Evolutionary conservation across 2,113 vertebrate genomes (phyloP).

Genomic region (Meleagris gallopavo): DNA sequence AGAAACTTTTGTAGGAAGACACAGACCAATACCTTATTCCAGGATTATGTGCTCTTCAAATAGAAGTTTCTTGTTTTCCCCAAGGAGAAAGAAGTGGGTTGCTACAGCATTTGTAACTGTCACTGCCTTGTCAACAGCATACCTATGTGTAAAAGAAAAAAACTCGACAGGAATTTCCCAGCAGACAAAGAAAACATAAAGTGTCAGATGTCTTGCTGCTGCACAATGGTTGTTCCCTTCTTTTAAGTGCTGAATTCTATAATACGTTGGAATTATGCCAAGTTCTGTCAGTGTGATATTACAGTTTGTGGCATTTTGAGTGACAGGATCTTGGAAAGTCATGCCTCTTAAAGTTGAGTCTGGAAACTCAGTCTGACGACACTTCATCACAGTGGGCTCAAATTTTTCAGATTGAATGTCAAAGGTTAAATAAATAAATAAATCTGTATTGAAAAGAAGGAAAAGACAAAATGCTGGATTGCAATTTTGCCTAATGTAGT

Average conservation of each 20-base stretch:
- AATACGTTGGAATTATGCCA: background rate
- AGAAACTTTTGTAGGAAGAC: background rate
- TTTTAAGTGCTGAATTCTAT: background rate
- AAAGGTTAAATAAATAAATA: background rate
- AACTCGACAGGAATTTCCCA: background rate
- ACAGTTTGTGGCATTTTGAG: background rate
- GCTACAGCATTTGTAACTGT: constrained; percentile 11
- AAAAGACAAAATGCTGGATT: background rate
- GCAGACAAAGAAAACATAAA: background rate
- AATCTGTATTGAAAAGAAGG: accelerated
- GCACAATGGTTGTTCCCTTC: background rate
- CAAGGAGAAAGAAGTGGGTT: background rate
- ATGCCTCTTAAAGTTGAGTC: background rate
- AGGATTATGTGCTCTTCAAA: background rate
- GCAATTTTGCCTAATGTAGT: background rate
- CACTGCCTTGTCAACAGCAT: background rate
- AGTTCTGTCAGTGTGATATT: background rate
- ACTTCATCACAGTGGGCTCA: background rate
- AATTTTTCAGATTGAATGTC: background rate
- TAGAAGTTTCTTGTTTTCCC: background rate
- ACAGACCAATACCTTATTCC: background rate
- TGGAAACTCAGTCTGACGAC: background rate
- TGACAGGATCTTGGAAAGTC: background rate
- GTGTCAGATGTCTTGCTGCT: background rate
- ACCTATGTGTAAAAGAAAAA: constrained; percentile 1